Evolutionary conservation across 2,797 vertebrate genomes (phyloP).

Genomic region (Gallinago solitaria): DNA sequence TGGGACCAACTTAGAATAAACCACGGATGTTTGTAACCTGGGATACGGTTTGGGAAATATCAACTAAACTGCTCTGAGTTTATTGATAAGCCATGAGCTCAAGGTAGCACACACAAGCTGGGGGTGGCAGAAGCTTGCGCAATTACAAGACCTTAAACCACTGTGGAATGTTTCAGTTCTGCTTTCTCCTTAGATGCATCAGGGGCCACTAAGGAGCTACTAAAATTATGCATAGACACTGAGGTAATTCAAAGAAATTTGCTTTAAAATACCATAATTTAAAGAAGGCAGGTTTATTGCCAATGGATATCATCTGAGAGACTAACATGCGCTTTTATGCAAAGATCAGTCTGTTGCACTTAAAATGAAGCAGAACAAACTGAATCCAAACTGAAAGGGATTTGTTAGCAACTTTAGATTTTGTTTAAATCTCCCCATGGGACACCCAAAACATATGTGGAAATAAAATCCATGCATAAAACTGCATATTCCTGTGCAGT

Average conservation of each 20-base stretch:
- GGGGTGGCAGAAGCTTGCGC: neutral
- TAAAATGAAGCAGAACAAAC: conserved; percentile 10
- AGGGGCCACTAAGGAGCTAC: neutral
- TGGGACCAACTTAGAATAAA: neutral
- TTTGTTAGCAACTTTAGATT: conserved; percentile 32
- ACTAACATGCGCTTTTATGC: neutral
- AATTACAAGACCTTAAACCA: neutral
- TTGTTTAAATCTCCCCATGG: conserved; percentile 8
- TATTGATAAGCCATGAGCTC: neutral
- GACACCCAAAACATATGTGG: neutral
- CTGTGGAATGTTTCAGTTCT: neutral
- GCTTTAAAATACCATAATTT: neutral
- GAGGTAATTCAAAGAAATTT: neutral
- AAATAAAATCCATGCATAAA: conserved; percentile 39
- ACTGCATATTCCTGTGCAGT: conserved; percentile 2
- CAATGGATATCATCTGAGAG: neutral
- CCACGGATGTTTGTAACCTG: neutral
- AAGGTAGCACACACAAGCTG: neutral
- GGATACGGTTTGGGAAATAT: neutral
- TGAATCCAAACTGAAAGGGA: neutral
- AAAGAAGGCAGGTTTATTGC: neutral
- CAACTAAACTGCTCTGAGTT: neutral
- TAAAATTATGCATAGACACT: neutral
- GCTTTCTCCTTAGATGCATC: neutral
- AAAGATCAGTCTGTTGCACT: neutral